Base-by-base conservation (phyloP, 2,888 invertebrate genomes). In the Pseudococcus viburni region DNA sequence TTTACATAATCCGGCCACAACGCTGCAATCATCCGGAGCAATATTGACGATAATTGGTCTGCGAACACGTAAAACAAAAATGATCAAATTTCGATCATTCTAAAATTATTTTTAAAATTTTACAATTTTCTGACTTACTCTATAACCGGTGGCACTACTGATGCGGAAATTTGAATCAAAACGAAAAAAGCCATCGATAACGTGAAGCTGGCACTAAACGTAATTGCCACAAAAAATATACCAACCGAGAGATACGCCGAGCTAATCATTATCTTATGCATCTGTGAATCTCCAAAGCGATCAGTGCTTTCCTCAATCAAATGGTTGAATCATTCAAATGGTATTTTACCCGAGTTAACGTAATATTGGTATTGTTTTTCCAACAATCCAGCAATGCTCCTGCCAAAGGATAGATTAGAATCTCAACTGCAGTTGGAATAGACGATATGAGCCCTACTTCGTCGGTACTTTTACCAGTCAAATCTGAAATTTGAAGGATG, bases 381-480 rank as follows among this genome's bases (percentile, higher is more conserved):
- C 68, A 73, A 12, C 6, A 73, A 15, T 33, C 33, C n/a, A 73
- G 15, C 15, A 33, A 33, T 5, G 15, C 26, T 11, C 68, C 68
- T 4, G 33, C 68, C 15, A 73, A 1, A 6, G 68, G 68, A 12
- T 12, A 73, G 15, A 73, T 73, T 7, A 73, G 4, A 33, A 73
- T 73, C 12, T 73, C 12, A 15, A 15, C 33, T 12, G 68, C 22
- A 33, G 68, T 26, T 1, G 68, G 68, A 33, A 73, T 26, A 1
- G 68, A 73, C 12, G 68, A 73, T 11, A 73, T 73, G 33, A 73
- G 68, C 11, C 68, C 68, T 73, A 73, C 68, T 73, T 33, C 11
- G 15, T 73, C 68, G 7, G 68, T 73, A 15, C 33, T 73, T 12
- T 33, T 15, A 4, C 33, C 26, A 33, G 68, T 73, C 4, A 73